Evolutionary conservation across 2,888 invertebrate species (phyloP).

Genomic region (Eristalinus sepulchralis): DNA sequence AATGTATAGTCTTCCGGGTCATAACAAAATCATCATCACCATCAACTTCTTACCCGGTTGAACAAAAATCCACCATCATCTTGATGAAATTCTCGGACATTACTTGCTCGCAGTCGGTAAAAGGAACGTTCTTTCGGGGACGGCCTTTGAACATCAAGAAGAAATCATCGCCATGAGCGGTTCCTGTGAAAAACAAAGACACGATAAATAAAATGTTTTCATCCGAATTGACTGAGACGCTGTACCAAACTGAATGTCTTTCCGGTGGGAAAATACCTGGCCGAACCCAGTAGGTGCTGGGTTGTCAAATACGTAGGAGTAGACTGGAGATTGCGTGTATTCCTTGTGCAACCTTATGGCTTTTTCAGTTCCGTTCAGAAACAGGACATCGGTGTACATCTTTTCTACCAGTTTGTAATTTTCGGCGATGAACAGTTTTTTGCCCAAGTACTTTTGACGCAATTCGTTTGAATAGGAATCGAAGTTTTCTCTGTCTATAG

Average conservation of each 20-base stretch:
- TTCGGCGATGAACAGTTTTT: constrained; percentile 79
- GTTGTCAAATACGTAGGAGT: constrained; percentile 85
- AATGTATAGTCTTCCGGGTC: neutral
- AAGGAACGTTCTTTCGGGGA: constrained; percentile 13
- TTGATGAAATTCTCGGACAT: constrained; percentile 73
- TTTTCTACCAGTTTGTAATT: constrained; percentile 80
- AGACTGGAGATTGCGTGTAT: constrained; percentile 83
- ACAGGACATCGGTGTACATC: constrained; percentile 86
- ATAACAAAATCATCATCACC: neutral
- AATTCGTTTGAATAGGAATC: constrained; percentile 71
- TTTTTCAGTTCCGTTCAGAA: constrained; percentile 83
- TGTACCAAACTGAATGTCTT: constrained; percentile 82
- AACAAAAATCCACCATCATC: constrained; percentile 74
- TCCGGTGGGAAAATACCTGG: constrained; percentile 82
- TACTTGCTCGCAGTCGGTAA: constrained; percentile 64
- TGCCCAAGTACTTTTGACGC: constrained; percentile 72
- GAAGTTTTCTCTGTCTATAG: constrained; percentile 81
- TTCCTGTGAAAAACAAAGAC: constrained; percentile 69
- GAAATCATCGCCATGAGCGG: constrained; percentile 76
- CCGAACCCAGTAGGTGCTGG: constrained; percentile 84
- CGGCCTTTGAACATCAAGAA: constrained; percentile 73
- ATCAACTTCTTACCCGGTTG: constrained; percentile 28
- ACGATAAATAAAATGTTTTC: neutral
- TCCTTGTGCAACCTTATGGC: constrained; percentile 84
- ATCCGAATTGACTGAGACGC: constrained; percentile 49